Percentiles rank a stretch among this genome's conserved stretches.
These are phyloP conservation scores for Pterostichus madidus DNA, from an alignment of 2,888 invertebrate species.

Conservation along the genomic window DNA sequence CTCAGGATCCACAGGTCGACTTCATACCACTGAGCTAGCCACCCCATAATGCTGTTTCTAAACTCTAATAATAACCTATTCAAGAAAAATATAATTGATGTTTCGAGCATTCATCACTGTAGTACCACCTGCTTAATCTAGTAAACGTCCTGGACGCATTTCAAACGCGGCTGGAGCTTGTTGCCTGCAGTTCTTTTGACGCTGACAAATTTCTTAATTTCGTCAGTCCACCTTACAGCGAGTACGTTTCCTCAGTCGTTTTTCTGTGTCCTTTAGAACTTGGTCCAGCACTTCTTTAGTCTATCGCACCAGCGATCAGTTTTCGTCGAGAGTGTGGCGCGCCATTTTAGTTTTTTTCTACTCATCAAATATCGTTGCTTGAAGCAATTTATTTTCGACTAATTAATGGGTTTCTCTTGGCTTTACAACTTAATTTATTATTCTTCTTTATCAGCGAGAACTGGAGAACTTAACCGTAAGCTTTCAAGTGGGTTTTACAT, in stretches of 20 bases:
- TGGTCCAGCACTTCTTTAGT: conserved; percentile 48
- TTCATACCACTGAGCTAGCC: no score
- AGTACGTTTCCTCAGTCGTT: conserved; percentile 54
- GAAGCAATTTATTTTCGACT: background rate
- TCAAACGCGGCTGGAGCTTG: background rate
- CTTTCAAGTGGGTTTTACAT: background rate
- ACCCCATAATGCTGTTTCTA: background rate
- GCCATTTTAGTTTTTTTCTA: conserved; percentile 15
- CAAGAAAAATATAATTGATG: conserved; percentile 33
- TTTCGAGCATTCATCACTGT: conserved; percentile 36
- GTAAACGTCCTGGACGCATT: conserved; percentile 33
- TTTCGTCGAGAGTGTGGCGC: conserved; percentile 11
- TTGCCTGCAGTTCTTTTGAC: conserved; percentile 55
- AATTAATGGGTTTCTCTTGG: conserved; percentile 20
- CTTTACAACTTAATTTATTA: conserved; percentile 2
- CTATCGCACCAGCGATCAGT: conserved; percentile 57
- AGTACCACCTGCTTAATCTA: conserved; percentile 60
- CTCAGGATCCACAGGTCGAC: no score
- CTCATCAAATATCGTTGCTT: conserved; percentile 30
- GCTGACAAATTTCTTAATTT: conserved; percentile 64
- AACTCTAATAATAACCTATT: conserved; percentile 6
- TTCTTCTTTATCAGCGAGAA: background rate
- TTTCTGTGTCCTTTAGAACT: conserved; percentile 51
- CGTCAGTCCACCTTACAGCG: conserved; percentile 56
- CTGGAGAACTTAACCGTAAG: background rate